Conservation (phyloP, 2,113 vertebrate species). For the Gopherus flavomarginatus region DNA sequence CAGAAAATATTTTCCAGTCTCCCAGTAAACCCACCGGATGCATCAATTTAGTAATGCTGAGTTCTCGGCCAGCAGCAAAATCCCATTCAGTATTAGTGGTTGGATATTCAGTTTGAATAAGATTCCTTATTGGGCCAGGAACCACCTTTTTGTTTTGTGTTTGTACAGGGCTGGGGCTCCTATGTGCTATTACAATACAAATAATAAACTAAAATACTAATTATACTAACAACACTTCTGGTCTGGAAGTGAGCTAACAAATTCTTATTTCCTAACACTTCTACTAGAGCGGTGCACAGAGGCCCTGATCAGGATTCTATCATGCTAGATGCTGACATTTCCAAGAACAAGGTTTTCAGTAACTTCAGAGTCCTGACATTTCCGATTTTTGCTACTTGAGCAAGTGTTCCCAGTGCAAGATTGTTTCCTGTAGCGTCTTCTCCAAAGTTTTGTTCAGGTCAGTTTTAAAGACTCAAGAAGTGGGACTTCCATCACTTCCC, state of each 20-base stretch:
- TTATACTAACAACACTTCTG: rapidly evolving
- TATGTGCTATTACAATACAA: background rate
- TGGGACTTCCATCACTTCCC: background rate
- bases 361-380: background rate
- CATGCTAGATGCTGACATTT: background rate
- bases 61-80: background rate
- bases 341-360: background rate
- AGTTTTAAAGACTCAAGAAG: rapidly evolving
- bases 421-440: background rate
- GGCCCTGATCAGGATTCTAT: background rate
- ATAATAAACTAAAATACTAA: too few relatives aligned
- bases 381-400: background rate
- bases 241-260: background rate
- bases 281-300: rapidly evolving
- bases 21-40: background rate
- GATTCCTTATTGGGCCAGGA: background rate
- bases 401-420: rapidly evolving
- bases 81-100: background rate
- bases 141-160: background rate
- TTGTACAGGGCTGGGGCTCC: background rate
- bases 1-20: background rate
- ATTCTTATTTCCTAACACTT: rapidly evolving
- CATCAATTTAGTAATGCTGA: background rate
- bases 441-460: rapidly evolving
- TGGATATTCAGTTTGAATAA: background rate